phyloP scores from a whole-genome alignment of 2,888 invertebrate genomes.

The Neoitamus cyanurus region DNA sequence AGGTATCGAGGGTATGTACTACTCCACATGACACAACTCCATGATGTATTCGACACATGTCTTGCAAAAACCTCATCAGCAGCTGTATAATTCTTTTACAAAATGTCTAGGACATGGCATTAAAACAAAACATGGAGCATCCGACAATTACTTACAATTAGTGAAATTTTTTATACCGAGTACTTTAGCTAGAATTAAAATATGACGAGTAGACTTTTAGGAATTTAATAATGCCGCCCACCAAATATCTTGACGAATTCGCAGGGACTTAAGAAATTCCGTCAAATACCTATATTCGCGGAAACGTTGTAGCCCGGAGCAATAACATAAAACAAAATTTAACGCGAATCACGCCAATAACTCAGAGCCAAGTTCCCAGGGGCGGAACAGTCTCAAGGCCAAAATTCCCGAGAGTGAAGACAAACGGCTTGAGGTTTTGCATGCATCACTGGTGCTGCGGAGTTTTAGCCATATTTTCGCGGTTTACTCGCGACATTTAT shows the following conservation, averaged over 20 bases:
- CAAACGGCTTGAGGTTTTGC: not conserved
- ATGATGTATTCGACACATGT: no score
- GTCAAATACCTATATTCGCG: not conserved
- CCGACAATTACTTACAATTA: no score
- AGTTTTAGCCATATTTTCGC: slow-evolving; percentile 12
- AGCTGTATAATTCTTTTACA: no score
- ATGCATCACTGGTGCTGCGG: not conserved
- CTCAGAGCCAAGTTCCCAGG: not conserved
- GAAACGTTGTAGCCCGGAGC: not conserved
- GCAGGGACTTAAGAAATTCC: not conserved
- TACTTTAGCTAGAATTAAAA: not conserved
- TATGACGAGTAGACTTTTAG: not conserved
- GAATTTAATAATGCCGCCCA: not conserved
- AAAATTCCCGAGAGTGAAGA: not conserved
- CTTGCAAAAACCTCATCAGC: no score
- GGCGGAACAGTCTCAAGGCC: not conserved
- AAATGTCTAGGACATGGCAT: no score
- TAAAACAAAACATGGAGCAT: no score
- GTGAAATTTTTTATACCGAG: no score
- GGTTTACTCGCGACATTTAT: slow-evolving; percentile 24
- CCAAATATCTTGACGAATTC: not conserved
- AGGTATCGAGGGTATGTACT: no score
- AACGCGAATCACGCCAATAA: not conserved
- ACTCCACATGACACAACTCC: no score
- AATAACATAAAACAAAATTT: not conserved